Base-by-base conservation (phyloP, 2,797 vertebrate genomes). In the Linurgus olivaceus region DNA sequence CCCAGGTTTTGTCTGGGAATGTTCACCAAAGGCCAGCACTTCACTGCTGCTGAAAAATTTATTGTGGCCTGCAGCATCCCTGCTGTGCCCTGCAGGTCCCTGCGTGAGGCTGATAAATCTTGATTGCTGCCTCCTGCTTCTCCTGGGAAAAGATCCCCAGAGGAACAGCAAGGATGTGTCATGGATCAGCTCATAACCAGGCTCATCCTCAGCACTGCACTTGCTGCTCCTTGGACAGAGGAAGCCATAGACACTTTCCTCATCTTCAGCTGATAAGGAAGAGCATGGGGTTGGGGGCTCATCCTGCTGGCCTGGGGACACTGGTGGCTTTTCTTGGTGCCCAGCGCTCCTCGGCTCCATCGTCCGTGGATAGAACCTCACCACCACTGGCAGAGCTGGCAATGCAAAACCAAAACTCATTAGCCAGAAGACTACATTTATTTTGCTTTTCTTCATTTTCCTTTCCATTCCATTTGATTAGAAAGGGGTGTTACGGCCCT, bases 301-400 rank as follows among this genome's bases (percentile, higher is more conserved):
- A 11, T 37, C 50, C 45, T 1, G 1, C 62, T 33, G 85, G 37
- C 45, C 62, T 33, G 50, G 84, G 50, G 45, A 19, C 1, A 1
- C 8, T 0, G 6, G 37, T 10, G 47, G 42, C 66, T 87, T 57
- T 31, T 26, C 79, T 42, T 0, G 14, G 25, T 4, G 2, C 28
- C 72, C 47, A 50, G 19, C 0, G 0, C 17, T 78, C 59, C 35
- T 76, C 2, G 1, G 5, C 33, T 94, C 50, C 93, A 88, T 82
- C 0, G 1, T 23, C 52, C 12, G 0, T 3, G 31, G n/a, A 17
- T 15, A 28, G 55, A 37, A 6, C 16, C 31, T 33, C 5, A 0
- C 48, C 0, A 0, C 5, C 9, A 24, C 31, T 57, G 63, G 78
- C 42, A 75, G 57, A 71, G 17, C 62, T 81, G 71, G 45, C 23